phyloP scores from a whole-genome alignment of 2,888 invertebrate genomes.

The Anarsia innoxiella region DNA sequence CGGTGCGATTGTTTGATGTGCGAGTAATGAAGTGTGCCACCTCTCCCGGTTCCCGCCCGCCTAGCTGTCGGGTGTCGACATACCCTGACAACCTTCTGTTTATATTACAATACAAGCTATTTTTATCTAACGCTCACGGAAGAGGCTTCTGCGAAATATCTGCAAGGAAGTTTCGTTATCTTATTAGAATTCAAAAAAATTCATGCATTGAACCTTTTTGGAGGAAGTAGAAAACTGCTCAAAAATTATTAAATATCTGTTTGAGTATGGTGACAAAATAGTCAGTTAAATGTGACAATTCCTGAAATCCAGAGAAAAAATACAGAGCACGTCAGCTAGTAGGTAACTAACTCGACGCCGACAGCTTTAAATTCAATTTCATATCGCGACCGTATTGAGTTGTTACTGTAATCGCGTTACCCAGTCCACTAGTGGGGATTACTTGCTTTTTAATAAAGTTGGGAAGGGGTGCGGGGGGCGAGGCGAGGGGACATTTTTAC shows the following conservation, averaged over 20 bases:
- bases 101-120: conserved; percentile 44
- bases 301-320: too few relatives aligned
- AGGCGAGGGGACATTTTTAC: conserved; percentile 71
- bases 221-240: too few relatives aligned
- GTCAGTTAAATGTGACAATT: too few relatives aligned
- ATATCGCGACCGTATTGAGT: conserved; percentile 66
- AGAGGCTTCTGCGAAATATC: too few relatives aligned
- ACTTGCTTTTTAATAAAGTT: conserved; percentile 73
- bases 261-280: too few relatives aligned
- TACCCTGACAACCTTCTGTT: conserved; percentile 52
- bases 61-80: conserved; percentile 69
- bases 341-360: conserved; percentile 19
- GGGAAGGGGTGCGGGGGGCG: conserved; percentile 52
- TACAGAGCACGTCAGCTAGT: too few relatives aligned
- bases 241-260: too few relatives aligned
- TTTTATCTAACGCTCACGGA: conserved; percentile 10
- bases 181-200: too few relatives aligned
- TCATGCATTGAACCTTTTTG: too few relatives aligned
- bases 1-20: conserved; percentile 74
- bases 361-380: conserved; percentile 67
- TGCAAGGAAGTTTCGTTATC: too few relatives aligned
- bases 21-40: conserved; percentile 74
- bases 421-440: conserved; percentile 71
- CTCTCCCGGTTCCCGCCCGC: conserved; percentile 61
- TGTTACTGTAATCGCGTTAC: conserved; percentile 72